Evolutionary conservation across 2,113 vertebrate genomes (phyloP).

Genomic region (Cichladusa arquata): DNA sequence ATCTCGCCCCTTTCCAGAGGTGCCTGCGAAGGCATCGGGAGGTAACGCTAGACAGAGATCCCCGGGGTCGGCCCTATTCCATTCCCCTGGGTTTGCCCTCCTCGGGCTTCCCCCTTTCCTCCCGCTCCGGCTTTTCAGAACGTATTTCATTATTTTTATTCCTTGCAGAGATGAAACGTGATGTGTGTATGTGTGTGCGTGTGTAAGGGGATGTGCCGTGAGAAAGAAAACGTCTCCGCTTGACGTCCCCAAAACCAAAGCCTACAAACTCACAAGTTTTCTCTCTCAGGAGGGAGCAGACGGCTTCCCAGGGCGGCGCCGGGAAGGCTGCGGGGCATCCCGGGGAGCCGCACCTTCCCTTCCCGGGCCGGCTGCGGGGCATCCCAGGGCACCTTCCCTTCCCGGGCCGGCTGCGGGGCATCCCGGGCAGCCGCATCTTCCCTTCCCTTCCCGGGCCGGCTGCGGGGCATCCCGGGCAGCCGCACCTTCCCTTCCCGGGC

Average conservation of each 20-base stretch:
- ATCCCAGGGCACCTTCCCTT: too few relatives aligned
- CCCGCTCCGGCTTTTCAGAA: background rate
- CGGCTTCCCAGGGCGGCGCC: background rate
- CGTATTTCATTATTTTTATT: background rate
- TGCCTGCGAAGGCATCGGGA: background rate
- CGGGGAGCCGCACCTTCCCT: background rate
- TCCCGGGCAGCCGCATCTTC: background rate
- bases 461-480: background rate
- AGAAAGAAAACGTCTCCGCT: background rate
- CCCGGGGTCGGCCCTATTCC: accelerated
- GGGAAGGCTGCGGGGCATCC: background rate
- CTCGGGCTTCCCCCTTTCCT: background rate
- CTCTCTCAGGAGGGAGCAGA: background rate
- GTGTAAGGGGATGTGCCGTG: background rate
- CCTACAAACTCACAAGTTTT: background rate
- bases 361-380: too few relatives aligned
- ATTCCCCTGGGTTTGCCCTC: too few relatives aligned
- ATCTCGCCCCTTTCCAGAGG: background rate
- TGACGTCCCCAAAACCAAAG: background rate
- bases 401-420: background rate
- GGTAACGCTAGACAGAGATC: background rate
- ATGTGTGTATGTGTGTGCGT: accelerated
- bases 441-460: background rate
- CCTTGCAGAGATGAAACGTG: background rate
- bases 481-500: too few relatives aligned